Conservation (phyloP, 1,140 invertebrate genomes). For the Euschistus heros region DNA sequence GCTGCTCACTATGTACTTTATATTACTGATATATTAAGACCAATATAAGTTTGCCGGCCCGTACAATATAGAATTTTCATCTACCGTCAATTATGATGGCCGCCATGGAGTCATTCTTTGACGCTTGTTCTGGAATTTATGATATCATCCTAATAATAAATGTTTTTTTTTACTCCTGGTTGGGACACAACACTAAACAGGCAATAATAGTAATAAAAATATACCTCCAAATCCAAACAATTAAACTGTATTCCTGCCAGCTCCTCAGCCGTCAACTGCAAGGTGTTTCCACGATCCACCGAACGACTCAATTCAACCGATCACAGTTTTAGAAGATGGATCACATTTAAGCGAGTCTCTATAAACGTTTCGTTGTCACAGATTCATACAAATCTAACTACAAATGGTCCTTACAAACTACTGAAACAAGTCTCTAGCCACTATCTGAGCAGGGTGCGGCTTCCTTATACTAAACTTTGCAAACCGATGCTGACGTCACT, state of each 20-base stretch:
- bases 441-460: conserved; percentile 31
- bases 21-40: no score
- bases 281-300: conserved; percentile 23
- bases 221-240: conserved; percentile 16
- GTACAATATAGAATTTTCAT: not conserved
- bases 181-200: no score
- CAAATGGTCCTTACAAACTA: conserved; percentile 20
- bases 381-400: conserved; percentile 29
- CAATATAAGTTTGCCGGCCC: no score
- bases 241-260: conserved; percentile 25
- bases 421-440: conserved; percentile 24
- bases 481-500: conserved; percentile 31
- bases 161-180: no score
- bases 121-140: no score
- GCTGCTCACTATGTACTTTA: no score
- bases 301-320: conserved; percentile 19
- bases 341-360: conserved; percentile 29
- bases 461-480: conserved; percentile 32
- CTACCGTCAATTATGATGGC: conserved; percentile 13
- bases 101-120: not conserved
- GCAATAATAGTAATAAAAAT: not conserved
- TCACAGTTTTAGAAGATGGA: not conserved
- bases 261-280: conserved; percentile 26
- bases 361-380: conserved; percentile 24
- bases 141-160: no score